Evolutionary conservation across 2,113 vertebrate species (phyloP).

Genomic region (Ictalurus punctatus): DNA sequence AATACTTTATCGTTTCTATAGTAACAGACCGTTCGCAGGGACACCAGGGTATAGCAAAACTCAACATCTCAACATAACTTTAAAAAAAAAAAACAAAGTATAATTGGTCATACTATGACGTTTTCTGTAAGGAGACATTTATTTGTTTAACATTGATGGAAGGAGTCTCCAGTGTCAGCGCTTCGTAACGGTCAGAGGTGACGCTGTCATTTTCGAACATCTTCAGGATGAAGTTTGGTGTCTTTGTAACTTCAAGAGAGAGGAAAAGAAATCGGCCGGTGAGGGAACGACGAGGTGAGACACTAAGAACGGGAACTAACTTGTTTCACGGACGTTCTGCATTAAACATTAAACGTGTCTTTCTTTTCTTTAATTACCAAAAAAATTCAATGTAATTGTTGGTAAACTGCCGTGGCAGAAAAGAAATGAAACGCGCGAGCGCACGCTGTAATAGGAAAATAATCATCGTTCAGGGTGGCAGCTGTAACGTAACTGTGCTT

Average conservation of each 20-base stretch:
- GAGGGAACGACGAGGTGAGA: too few species aligned
- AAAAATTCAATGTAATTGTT: neutral
- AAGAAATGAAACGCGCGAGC: neutral
- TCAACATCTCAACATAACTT: too few species aligned
- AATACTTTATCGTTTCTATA: neutral
- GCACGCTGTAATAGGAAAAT: neutral
- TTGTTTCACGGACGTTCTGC: neutral
- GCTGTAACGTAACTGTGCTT: neutral
- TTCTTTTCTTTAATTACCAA: too few species aligned
- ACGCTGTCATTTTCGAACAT: too few species aligned
- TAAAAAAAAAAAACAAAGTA: neutral
- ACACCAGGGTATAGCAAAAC: too few species aligned
- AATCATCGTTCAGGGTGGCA: neutral
- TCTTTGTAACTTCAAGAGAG: too few species aligned
- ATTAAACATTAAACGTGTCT: neutral
- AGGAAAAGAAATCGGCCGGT: neutral
- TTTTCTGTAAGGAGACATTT: too few species aligned
- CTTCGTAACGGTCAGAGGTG: neutral
- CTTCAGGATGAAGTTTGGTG: too few species aligned
- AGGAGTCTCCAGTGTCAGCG: neutral
- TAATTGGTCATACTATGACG: too few species aligned
- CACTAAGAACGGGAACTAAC: neutral
- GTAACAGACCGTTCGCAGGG: neutral
- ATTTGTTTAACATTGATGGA: neutral
- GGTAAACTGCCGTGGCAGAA: neutral